Conservation (phyloP, 1,140 invertebrate genomes). For the Cyclargus thomasi region DNA sequence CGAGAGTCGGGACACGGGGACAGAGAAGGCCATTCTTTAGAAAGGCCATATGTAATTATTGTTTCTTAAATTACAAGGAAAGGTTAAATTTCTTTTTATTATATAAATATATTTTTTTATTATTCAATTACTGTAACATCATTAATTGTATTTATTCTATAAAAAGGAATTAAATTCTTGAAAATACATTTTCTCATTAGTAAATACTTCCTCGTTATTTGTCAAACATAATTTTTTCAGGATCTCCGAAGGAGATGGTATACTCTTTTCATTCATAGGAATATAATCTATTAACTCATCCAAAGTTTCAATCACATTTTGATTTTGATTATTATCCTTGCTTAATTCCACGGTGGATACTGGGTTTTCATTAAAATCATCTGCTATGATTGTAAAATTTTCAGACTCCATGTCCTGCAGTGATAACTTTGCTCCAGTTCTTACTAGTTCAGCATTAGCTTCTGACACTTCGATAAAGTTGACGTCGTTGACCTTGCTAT, state of each 20-base stretch:
- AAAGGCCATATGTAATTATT: no score
- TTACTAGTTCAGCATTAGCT: slow-evolving; percentile 61
- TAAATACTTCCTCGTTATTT: slow-evolving; percentile 35
- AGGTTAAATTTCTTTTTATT: no score
- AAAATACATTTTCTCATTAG: slow-evolving; percentile 19
- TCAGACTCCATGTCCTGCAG: slow-evolving; percentile 67
- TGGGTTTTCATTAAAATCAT: slow-evolving; percentile 34
- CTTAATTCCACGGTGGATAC: not conserved
- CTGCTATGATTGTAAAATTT: slow-evolving; percentile 55
- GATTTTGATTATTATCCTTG: slow-evolving; percentile 18
- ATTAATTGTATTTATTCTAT: slow-evolving; percentile 12
- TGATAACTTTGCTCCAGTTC: slow-evolving; percentile 58
- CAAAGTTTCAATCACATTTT: slow-evolving; percentile 32
- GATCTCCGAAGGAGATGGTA: slow-evolving; percentile 72
- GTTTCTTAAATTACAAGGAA: no score
- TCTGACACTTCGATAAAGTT: slow-evolving; percentile 52
- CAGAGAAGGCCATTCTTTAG: no score
- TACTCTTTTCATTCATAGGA: slow-evolving; percentile 51
- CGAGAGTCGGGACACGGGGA: no score
- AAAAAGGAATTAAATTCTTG: slow-evolving; percentile 40
- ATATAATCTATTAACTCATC: slow-evolving; percentile 53
- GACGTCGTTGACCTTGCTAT: slow-evolving; percentile 20
- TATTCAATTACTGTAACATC: no score
- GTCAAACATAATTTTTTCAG: slow-evolving; percentile 73
- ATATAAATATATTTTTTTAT: no score